Conservation (phyloP, 2,797 vertebrate genomes). For the Atherinosoma microstoma region DNA sequence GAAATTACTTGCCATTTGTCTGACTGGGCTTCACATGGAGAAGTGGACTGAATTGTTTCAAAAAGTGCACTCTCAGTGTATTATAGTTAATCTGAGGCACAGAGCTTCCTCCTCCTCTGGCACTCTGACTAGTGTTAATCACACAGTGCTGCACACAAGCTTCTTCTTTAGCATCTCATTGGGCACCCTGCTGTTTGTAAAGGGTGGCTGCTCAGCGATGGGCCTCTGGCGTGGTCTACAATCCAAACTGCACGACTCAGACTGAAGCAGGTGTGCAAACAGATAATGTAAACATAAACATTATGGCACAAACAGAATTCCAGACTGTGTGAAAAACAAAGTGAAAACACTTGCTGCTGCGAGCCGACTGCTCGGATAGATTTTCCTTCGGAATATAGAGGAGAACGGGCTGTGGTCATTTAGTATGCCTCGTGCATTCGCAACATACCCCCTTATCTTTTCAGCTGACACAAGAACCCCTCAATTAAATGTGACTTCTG, state of each 20-base stretch:
- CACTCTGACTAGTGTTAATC: slow-evolving; percentile 56
- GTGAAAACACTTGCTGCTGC: not conserved
- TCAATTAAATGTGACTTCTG: slow-evolving; percentile 79
- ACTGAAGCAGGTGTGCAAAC: slow-evolving; percentile 60
- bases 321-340: slow-evolving; percentile 25
- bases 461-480: slow-evolving; percentile 59
- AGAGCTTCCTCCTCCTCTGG: slow-evolving; percentile 38
- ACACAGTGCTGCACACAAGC: slow-evolving; percentile 47
- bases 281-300: slow-evolving; percentile 57
- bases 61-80: slow-evolving; percentile 28
- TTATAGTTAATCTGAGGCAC: slow-evolving; percentile 49
- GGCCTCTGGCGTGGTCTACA: slow-evolving; percentile 28
- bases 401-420: slow-evolving; percentile 40
- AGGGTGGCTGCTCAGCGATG: slow-evolving; percentile 48
- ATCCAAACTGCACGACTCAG: slow-evolving; percentile 32
- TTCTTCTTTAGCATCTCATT: slow-evolving; percentile 44
- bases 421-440: slow-evolving; percentile 52
- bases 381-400: slow-evolving; percentile 15
- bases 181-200: slow-evolving; percentile 50
- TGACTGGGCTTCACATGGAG: slow-evolving; percentile 29
- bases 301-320: slow-evolving; percentile 22
- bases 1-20: slow-evolving; percentile 33
- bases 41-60: slow-evolving; percentile 43
- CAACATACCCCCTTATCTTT: slow-evolving; percentile 54
- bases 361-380: slow-evolving; percentile 21